A percentile compares a stretch with the other conserved stretches of the same genome.
Conservation (phyloP, 2,888 invertebrate species). For the Abscondita cerata region DNA sequence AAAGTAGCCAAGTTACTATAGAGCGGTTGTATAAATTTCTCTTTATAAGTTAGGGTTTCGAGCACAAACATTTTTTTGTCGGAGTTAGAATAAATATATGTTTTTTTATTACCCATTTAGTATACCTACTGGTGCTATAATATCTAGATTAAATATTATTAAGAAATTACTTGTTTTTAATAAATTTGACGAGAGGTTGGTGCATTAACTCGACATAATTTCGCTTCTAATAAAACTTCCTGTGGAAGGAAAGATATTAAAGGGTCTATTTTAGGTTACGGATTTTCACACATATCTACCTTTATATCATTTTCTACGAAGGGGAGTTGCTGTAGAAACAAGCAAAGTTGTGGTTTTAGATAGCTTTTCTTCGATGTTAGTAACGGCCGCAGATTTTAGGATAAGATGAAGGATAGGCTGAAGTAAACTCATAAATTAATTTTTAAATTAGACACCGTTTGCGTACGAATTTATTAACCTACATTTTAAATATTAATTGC, state of each 20-base stretch:
- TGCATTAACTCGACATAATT: background rate
- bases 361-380: conserved; percentile 1
- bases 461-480: too few species aligned
- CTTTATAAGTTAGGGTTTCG: too few species aligned
- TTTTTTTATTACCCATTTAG: too few species aligned
- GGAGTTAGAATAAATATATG: too few species aligned
- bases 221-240: conserved; percentile 1
- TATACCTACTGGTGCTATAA: too few species aligned
- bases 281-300: conserved; percentile 3
- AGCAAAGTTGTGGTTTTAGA: conserved; percentile 4
- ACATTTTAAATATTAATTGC: too few species aligned
- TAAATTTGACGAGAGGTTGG: too few species aligned
- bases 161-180: too few species aligned
- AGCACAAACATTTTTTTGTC: too few species aligned
- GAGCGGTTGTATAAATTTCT: too few species aligned
- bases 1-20: conserved; percentile 41
- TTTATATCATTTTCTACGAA: conserved; percentile 1
- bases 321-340: background rate
- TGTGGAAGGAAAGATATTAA: conserved; percentile 10
- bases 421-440: conserved; percentile 7
- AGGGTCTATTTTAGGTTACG: background rate
- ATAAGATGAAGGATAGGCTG: conserved; percentile 2
- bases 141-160: too few species aligned
- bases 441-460: background rate
- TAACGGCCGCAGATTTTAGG: background rate